Evolutionary conservation across 1,140 invertebrate genomes (phyloP).

Genomic region (Frieseomelitta varia): DNA sequence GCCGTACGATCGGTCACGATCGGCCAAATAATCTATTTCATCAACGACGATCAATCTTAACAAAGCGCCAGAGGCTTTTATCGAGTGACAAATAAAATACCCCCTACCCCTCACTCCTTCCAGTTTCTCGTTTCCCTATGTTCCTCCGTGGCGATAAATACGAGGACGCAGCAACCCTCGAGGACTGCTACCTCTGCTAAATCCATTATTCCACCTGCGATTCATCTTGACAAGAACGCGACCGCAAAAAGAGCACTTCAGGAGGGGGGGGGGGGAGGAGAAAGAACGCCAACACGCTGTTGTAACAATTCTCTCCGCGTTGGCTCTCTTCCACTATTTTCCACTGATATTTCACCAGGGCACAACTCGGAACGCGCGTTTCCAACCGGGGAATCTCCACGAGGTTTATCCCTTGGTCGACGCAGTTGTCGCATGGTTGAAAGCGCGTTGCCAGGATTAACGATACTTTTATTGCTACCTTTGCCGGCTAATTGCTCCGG

Average conservation of each 20-base stretch:
- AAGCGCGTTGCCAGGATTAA: constrained; percentile 67
- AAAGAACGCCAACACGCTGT: background rate
- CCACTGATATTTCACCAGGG: background rate
- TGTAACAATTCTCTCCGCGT: background rate
- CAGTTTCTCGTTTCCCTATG: background rate
- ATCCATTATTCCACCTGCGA: constrained; percentile 14
- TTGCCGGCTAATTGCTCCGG: constrained; percentile 71
- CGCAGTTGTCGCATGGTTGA: constrained; percentile 67
- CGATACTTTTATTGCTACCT: constrained; percentile 75
- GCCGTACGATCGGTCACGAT: background rate
- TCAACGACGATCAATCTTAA: constrained; percentile 7
- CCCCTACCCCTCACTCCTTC: too few relatives aligned
- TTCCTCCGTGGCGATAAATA: background rate
- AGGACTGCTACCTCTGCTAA: background rate
- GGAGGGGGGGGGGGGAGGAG: too few relatives aligned
- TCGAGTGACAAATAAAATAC: background rate
- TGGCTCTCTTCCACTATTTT: background rate
- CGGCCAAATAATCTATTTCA: background rate
- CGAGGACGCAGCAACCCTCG: background rate
- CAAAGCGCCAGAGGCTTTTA: background rate
- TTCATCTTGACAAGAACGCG: background rate
- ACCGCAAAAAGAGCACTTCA: background rate
- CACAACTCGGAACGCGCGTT: background rate
- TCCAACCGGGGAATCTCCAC: constrained; percentile 43
- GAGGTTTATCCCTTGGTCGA: constrained; percentile 65